Percentiles rank a stretch among this genome's conserved stretches.
Evolutionary conservation across 2,797 vertebrate species (phyloP).

Genomic region (Melanotaenia maccullochi): DNA sequence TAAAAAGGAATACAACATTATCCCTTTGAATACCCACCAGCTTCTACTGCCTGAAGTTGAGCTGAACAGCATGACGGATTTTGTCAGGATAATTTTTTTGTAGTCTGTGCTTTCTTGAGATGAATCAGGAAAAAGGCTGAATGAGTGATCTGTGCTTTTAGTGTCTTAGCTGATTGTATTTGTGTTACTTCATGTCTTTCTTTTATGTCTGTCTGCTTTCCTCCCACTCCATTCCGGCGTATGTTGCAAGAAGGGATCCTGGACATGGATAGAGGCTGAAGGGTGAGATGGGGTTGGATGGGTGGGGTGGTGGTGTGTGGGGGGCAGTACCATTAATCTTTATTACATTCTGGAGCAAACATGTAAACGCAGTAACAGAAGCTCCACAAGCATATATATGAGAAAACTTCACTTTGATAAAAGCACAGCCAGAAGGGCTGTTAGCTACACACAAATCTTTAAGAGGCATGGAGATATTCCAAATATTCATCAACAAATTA

Average conservation of each 20-base stretch:
- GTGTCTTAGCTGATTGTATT: slow-evolving; percentile 22
- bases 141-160: slow-evolving; percentile 25
- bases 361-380: slow-evolving; percentile 26
- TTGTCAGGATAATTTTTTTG: slow-evolving; percentile 26
- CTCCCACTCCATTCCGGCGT: slow-evolving; percentile 18
- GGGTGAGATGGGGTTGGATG: not conserved
- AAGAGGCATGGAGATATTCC: slow-evolving; percentile 17
- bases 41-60: not conserved
- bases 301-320: too few species aligned
- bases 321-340: slow-evolving; percentile 54
- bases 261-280: slow-evolving; percentile 31
- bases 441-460: not conserved
- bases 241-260: slow-evolving; percentile 4
- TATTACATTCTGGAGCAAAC: slow-evolving; percentile 50
- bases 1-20: slow-evolving; percentile 4
- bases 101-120: slow-evolving; percentile 12
- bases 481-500: slow-evolving; percentile 24
- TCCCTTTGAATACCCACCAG: slow-evolving; percentile 9
- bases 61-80: slow-evolving; percentile 7
- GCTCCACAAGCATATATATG: slow-evolving; percentile 4
- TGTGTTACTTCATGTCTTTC: slow-evolving; percentile 16
- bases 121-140: slow-evolving; percentile 25
- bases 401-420: slow-evolving; percentile 28
- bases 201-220: slow-evolving; percentile 23
- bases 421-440: not conserved